Evolutionary conservation across 1,140 invertebrate genomes (phyloP), one percentile per base, ranked within the genome.

Genomic region (Armadillidium nasatum): DNA sequence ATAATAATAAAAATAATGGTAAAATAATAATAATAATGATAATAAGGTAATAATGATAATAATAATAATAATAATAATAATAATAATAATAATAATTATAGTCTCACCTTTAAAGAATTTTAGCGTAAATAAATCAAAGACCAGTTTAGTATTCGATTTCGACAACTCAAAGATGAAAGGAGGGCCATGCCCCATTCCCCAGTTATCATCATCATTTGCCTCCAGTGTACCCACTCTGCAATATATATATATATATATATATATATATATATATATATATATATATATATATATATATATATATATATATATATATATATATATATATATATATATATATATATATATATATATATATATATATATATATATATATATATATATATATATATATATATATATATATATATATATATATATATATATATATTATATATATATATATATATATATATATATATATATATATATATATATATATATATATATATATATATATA

Each of bases 161-260:
- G 13, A 1, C 22, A 71, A 23, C 10, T 23, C 22, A 44, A 71
- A 71, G 13, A 9, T 71, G 69, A 71, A 71, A 23, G 69, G 69
- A 23, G 69, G 69, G 22, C 69, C 69, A 21, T 71, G 54, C 70
- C 77, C 70, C 77, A 67, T 46, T 71, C 74, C n/a, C 76, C 75
- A 54, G 69, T 75, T n/a, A 15, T 77, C 77, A 72, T 73, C n/a
- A 15, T 72, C 74, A 78, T 15, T 15, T 22, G 50, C 43, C 10
- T 44, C 45, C 43, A n/a, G 22, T 15, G 21, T 44, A 1, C 69
- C 69, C 10, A 71, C 69, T 60, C 50, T 60, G 50, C 7, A 60
- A 3, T 15, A 60, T 60, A 15, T 19, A 60, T 15, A 19, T 15
- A 4, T 60, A 15, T 15, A 60, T 60, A 60, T 60, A 15, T 15